Evolutionary conservation across 1,140 invertebrate genomes (phyloP).

Genomic region (Trinorchestia longiramus): DNA sequence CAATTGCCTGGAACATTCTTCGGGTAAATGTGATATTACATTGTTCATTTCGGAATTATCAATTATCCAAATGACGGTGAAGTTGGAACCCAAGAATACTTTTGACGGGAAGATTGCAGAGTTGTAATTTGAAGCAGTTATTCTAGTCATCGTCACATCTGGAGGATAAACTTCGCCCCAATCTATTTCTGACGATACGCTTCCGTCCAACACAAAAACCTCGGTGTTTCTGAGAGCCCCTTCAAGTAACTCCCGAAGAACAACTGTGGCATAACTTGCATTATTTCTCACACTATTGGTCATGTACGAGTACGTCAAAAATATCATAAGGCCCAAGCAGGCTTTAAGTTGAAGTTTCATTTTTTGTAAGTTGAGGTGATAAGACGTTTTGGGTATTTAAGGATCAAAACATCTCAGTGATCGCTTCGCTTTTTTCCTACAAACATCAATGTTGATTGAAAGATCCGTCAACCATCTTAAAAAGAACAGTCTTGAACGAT

Average conservation of each 20-base stretch:
- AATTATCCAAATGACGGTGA: slow-evolving; percentile 16
- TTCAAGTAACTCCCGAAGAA: not conserved
- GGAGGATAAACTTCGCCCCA: not conserved
- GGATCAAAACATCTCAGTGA: not conserved
- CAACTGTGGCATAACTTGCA: not conserved
- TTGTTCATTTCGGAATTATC: not conserved
- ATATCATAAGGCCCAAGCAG: not conserved
- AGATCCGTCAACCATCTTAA: not conserved
- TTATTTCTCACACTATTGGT: not conserved
- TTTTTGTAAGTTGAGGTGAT: not conserved
- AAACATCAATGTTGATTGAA: not conserved
- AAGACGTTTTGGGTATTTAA: not conserved
- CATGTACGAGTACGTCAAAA: not conserved
- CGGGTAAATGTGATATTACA: not conserved
- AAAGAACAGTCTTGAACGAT: not conserved
- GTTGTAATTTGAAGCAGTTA: not conserved
- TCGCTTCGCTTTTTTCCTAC: not conserved
- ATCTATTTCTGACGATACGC: not conserved
- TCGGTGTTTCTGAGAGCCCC: not conserved
- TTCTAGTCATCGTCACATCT: not conserved
- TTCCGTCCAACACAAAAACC: not conserved
- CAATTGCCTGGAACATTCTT: not conserved
- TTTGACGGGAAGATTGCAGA: not conserved
- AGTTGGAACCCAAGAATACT: not conserved
- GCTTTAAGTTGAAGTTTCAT: not conserved